Conservation (phyloP, 2,888 invertebrate species). For the Tipula lateralis region DNA sequence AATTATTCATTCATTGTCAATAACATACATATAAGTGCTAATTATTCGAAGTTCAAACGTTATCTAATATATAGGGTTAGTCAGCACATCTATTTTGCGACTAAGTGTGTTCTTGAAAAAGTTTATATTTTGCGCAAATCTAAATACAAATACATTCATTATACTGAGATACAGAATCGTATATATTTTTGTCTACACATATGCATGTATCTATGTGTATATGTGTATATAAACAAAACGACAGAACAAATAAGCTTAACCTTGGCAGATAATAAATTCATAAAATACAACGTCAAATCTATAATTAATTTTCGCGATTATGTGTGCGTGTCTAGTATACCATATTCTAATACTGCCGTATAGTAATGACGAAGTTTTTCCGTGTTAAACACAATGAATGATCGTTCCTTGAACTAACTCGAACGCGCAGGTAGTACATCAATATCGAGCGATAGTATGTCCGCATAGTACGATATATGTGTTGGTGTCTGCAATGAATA, state of each 20-base stretch:
- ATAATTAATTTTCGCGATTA: constrained; percentile 2
- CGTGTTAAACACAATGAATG: not conserved
- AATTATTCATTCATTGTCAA: constrained; percentile 11
- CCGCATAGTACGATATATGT: not conserved
- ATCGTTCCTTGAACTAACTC: not conserved
- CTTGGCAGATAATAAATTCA: constrained; percentile 29
- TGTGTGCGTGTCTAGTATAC: not conserved
- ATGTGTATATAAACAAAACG: not conserved
- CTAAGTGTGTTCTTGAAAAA: not conserved
- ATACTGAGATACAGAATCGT: not conserved
- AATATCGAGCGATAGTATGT: not conserved
- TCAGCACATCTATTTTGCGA: not conserved
- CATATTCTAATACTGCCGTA: not conserved
- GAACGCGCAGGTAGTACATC: not conserved
- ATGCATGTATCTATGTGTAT: not conserved
- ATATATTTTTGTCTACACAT: not conserved
- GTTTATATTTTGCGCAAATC: not conserved
- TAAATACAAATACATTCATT: not conserved
- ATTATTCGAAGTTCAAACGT: not conserved
- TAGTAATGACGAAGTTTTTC: not conserved
- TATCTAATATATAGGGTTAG: not conserved
- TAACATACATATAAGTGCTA: not conserved
- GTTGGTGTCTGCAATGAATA: not conserved
- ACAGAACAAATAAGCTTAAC: constrained; percentile 21
- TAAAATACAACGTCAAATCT: constrained; percentile 27